phyloP scores from a whole-genome alignment of 1,140 invertebrate species.

The Drosophila paulistorum region DNA sequence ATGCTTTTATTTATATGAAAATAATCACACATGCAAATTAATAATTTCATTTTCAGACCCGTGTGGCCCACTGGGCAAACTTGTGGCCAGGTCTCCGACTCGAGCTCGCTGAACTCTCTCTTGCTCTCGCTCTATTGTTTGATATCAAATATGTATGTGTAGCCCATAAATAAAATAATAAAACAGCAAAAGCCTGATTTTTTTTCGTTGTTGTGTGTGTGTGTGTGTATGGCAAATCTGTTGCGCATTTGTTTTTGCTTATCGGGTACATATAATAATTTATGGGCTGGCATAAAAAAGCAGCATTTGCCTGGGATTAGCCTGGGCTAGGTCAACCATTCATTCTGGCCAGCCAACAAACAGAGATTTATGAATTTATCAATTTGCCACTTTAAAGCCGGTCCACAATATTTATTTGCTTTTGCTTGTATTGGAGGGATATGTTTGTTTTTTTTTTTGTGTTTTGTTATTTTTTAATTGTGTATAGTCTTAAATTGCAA shows the following conservation, averaged over 20 bases:
- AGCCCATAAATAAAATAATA: slow-evolving; percentile 69
- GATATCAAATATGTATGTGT: slow-evolving; percentile 73
- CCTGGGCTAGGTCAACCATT: slow-evolving; percentile 25
- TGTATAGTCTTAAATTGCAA: slow-evolving; percentile 50
- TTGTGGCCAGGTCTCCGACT: neutral
- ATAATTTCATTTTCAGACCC: slow-evolving; percentile 64
- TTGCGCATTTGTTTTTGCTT: slow-evolving; percentile 70
- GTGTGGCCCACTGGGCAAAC: slow-evolving; percentile 1
- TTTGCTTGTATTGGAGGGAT: slow-evolving; percentile 9
- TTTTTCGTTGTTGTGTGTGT: slow-evolving; percentile 10
- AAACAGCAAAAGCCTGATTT: slow-evolving; percentile 29
- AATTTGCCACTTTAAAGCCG: slow-evolving; percentile 73
- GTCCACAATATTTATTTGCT: slow-evolving; percentile 22
- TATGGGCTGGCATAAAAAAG: slow-evolving; percentile 66
- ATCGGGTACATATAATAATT: slow-evolving; percentile 62
- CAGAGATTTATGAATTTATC: slow-evolving; percentile 61
- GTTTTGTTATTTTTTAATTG: slow-evolving; percentile 1
- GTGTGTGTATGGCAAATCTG: slow-evolving; percentile 63
- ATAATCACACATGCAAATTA: slow-evolving; percentile 81
- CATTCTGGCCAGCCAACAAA: neutral
- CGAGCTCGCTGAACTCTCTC: neutral
- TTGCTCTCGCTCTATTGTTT: slow-evolving; percentile 20
- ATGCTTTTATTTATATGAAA: slow-evolving; percentile 67
- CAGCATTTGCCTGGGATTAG: slow-evolving; percentile 53
- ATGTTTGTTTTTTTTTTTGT: slow-evolving; percentile 1